A percentile compares a stretch with the other conserved stretches of the same genome.
phyloP scores from a whole-genome alignment of 2,797 vertebrate species.

The Amblyopsis hoosieri region DNA sequence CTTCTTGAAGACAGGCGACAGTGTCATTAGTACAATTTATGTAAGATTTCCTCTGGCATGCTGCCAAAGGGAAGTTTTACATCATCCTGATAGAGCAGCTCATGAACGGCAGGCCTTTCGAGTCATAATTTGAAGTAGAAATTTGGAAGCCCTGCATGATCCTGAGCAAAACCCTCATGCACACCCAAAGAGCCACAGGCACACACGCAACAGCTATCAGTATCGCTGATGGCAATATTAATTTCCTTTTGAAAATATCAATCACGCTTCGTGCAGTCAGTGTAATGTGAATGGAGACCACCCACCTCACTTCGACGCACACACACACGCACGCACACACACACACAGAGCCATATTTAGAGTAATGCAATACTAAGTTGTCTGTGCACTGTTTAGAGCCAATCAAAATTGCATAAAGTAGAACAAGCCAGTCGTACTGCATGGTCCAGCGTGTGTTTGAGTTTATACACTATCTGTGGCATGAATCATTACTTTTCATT shows the following conservation, averaged over 20 bases:
- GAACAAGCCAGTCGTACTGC: constrained; percentile 69
- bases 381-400: constrained; percentile 76
- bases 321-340: constrained; percentile 23
- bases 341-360: constrained; percentile 70
- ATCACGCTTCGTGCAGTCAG: constrained; percentile 74
- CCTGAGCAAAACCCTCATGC: constrained; percentile 44
- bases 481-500: constrained; percentile 81
- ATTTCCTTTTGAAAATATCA: constrained; percentile 80
- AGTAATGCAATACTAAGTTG: constrained; percentile 78
- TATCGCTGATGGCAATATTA: constrained; percentile 72
- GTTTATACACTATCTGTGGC: constrained; percentile 77
- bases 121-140: constrained; percentile 51
- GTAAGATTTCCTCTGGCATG: not conserved
- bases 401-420: constrained; percentile 79
- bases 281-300: constrained; percentile 80
- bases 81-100: constrained; percentile 42
- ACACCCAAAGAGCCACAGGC: constrained; percentile 22
- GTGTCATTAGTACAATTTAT: not conserved
- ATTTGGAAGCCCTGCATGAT: constrained; percentile 46
- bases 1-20: not conserved
- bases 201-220: constrained; percentile 41
- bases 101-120: constrained; percentile 33
- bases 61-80: constrained; percentile 5
- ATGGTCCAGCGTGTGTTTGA: constrained; percentile 67
- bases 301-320: constrained; percentile 67